Evolutionary conservation across 2,888 invertebrate genomes (phyloP).

Genomic region (Rosalia funebris): DNA sequence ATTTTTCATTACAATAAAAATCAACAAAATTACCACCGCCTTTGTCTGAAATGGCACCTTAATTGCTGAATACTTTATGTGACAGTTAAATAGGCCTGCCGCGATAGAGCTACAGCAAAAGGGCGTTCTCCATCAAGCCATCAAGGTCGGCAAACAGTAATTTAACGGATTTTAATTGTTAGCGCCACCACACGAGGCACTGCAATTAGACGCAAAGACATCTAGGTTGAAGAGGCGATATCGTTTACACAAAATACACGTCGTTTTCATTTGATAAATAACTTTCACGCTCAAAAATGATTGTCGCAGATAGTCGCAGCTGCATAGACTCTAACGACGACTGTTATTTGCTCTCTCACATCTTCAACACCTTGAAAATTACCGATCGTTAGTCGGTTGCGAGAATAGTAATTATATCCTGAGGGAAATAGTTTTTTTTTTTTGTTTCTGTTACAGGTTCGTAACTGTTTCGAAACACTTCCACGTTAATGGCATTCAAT

Average conservation of each 20-base stretch:
- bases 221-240: not conserved
- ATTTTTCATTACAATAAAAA: no score
- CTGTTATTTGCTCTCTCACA: not conserved
- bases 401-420: constrained; percentile 2
- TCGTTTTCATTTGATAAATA: constrained; percentile 1
- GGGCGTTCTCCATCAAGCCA: not conserved
- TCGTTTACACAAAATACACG: constrained; percentile 5
- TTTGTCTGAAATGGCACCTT: no score
- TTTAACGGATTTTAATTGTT: constrained; percentile 6
- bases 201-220: not conserved
- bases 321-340: constrained; percentile 1
- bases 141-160: constrained; percentile 1
- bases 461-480: no score
- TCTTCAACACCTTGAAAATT: constrained; percentile 1
- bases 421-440: not conserved
- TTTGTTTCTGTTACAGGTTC: no score
- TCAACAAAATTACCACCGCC: no score
- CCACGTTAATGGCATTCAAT: no score
- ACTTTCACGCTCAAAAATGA: not conserved
- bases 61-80: no score
- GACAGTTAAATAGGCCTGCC: not conserved
- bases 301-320: not conserved
- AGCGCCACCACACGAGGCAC: not conserved
- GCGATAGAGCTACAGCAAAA: not conserved
- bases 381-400: not conserved